phyloP scores from a whole-genome alignment of 2,113 vertebrate species.

The Plestiodon gilberti region DNA sequence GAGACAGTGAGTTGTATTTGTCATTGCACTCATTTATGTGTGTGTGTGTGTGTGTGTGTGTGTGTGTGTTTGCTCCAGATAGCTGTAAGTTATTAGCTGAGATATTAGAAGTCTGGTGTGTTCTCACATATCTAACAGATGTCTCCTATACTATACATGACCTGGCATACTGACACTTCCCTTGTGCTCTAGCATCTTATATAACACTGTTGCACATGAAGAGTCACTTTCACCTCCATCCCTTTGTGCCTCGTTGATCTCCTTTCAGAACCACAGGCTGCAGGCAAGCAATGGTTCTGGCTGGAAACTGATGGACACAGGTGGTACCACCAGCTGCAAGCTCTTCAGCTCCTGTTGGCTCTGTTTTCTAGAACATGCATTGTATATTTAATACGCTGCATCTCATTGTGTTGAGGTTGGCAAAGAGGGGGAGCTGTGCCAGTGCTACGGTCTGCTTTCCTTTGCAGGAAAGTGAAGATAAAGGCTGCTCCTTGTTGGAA shows the following conservation, averaged over 20 bases:
- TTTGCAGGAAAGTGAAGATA: slow-evolving; percentile 52
- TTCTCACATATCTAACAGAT: no score
- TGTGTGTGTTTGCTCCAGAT: no score
- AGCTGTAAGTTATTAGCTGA: no score
- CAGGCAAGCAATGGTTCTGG: slow-evolving; percentile 67
- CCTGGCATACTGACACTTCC: neutral
- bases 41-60: no score
- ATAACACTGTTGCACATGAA: neutral
- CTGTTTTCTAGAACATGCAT: slow-evolving; percentile 50
- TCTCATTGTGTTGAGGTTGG: slow-evolving; percentile 37
- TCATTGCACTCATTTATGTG: no score
- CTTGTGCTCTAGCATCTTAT: neutral
- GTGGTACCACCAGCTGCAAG: slow-evolving; percentile 72
- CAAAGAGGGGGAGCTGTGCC: slow-evolving; percentile 2
- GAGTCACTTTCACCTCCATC: neutral
- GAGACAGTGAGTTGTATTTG: no score
- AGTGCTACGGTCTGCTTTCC: neutral
- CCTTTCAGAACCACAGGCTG: slow-evolving; percentile 63
- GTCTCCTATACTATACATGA: no score
- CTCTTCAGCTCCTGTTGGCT: slow-evolving; percentile 65
- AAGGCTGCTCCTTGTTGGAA: slow-evolving; percentile 58
- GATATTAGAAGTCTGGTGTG: no score
- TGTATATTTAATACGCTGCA: slow-evolving; percentile 58
- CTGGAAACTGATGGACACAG: slow-evolving; percentile 70
- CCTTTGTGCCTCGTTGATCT: slow-evolving; percentile 67